Percentiles rank a stretch among this genome's conserved stretches.
These are phyloP conservation scores for Nineta flava DNA, from an alignment of 2,888 invertebrate species.

Conservation along the genomic window DNA sequence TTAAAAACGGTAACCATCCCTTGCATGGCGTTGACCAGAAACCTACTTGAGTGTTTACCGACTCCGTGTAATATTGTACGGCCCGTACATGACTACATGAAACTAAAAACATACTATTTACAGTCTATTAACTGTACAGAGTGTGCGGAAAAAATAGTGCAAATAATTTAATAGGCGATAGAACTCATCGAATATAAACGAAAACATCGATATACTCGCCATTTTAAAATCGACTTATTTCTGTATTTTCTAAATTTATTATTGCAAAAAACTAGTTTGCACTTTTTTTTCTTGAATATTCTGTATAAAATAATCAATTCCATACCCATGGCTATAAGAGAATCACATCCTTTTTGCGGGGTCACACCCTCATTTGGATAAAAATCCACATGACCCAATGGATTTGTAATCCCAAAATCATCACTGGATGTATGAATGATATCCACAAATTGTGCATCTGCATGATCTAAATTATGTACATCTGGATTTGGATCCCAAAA, in stretches of 20 bases:
- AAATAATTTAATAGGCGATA: no score
- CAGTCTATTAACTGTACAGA: no score
- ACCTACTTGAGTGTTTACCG: constrained; percentile 8
- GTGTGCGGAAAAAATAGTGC: no score
- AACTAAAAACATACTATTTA: constrained; percentile 9
- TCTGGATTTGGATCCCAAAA: constrained; percentile 17
- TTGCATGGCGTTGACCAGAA: neutral
- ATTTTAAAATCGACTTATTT: no score
- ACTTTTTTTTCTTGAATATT: no score
- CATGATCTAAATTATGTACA: constrained; percentile 22
- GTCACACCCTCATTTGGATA: constrained; percentile 23
- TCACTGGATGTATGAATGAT: constrained; percentile 34
- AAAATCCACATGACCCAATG: constrained; percentile 31
- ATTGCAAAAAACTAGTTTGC: no score
- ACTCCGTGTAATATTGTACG: constrained; percentile 12
- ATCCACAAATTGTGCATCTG: constrained; percentile 32
- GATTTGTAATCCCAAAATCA: constrained; percentile 29
- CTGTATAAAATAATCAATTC: no score
- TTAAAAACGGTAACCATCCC: no score
- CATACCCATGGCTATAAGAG: constrained; percentile 9
- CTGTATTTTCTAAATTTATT: no score
- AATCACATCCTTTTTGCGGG: constrained; percentile 8
- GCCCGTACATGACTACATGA: constrained; percentile 14
- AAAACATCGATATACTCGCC: no score
- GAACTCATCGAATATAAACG: no score